Evolutionary conservation across 2,113 vertebrate genomes (phyloP), one percentile per base, ranked within the genome.

Genomic region (Pseudorasbora parva): DNA sequence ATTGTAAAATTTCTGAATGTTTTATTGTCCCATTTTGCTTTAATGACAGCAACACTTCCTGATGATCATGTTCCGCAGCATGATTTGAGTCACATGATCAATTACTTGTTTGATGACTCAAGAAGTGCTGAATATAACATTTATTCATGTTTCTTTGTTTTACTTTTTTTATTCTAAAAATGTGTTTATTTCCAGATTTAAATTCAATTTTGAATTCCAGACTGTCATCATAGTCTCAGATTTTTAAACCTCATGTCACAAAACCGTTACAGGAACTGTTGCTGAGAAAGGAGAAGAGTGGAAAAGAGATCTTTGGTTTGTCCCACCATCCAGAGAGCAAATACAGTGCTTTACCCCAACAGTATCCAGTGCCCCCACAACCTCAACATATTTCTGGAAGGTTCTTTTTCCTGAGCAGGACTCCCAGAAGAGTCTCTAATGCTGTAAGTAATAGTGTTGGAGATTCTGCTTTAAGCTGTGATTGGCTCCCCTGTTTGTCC

Each of bases 401-500:
- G 84, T 71, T 86, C 12, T 60, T 51, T 81, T 81, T 88, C 69
- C 71, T 86, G 47, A 66, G 71, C 76, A 81, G 41, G 66, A 76
- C 78, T 89, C 77, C 79, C 72, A 54, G 73, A 82, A 84, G 85
- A 49, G 54, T 64, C 51, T 77, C 74, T 47, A 60, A 64, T 86
- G 85, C 72, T 72, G 84, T 87, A 85, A 83, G 79, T 77, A 85
- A 87, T 82, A 69, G 49, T 59, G 81, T 78, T 86, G 79, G 59
- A 84, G 78, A 78, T 74, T 85, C 84, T 27, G 37, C 75, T 51
- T 79, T 68, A 37, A 84, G 73, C 71, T 82, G 69, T 85, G 82
- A 84, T 68, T 84, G 83, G 80, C 82, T 87, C 82, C 79, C 27
- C 64, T 49, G 25, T 15, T 74, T 78, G 71, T 85, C 84, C 69